Evolutionary conservation across 2,797 vertebrate species (phyloP), one percentile per base, ranked within the genome.

Genomic region (Triplophysa bombifrons): DNA sequence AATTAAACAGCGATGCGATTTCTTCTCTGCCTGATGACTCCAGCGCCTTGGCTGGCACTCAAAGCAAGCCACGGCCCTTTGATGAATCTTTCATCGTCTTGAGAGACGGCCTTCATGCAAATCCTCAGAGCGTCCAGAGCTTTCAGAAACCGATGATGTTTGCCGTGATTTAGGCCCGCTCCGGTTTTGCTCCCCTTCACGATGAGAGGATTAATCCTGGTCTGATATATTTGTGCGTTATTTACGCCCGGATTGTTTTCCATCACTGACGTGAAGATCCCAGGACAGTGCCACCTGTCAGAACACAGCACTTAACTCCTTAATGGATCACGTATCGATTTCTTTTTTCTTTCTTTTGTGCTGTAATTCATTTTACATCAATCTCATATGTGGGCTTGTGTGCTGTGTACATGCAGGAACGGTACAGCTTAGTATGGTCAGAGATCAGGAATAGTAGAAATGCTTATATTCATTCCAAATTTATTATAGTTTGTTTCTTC

Each of bases 21-120:
- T 69, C 55, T 76, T 69, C 55, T 76, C 56, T 56, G 38, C 51
- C 69, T 71, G 60, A n/a, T n/a, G 22, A 53, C 63, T 16, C 63
- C 61, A 38, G 66, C 14, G 10, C 14, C 67, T 80, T 82, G 80
- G 78, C 78, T 82, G 68, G 66, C 14, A 34, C 72, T 86, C 69
- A 80, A 80, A 86, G 81, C 72, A 11, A 55, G 55, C 51, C 72
- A 27, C 9, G 38, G 61, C 19, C 61, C 79, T 86, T 84, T 85
- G 85, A 87, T 88, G 80, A 84, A 84, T 84, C 65, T 85, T 86
- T 84, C 71, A 86, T 86, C 64, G 38, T 50, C 72, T 61, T 74
- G 80, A 63, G 61, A 66, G 68, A 82, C 61, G 9, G 72, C 25
- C 72, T 75, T 79, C 76, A 75, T 75, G 78, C 70, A 70, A 79